A percentile compares a stretch with the other conserved stretches of the same genome.
These are phyloP conservation scores for Cantharis rufa DNA, from an alignment of 2,888 invertebrate genomes.

Conservation along the genomic window DNA sequence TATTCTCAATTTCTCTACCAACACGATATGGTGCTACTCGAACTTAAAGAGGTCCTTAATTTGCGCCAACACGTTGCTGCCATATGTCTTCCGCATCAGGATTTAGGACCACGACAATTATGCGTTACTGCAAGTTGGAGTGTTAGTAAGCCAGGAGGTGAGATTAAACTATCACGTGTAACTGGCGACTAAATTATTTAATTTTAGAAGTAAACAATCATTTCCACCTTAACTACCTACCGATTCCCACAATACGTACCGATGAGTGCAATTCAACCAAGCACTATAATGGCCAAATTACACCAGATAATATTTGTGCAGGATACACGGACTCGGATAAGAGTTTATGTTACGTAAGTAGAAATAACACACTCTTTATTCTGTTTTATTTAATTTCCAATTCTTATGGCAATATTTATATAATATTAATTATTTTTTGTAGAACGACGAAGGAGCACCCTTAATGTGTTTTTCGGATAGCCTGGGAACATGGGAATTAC, in stretches of 20 bases:
- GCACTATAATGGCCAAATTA: slow-evolving; percentile 64
- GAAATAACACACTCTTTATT: background rate
- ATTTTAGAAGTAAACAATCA: slow-evolving; percentile 55
- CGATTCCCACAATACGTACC: slow-evolving; percentile 60
- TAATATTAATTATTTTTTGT: slow-evolving; percentile 34
- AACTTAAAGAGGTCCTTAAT: slow-evolving; percentile 58
- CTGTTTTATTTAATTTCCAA: background rate
- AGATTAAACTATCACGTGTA: background rate
- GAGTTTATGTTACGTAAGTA: slow-evolving; percentile 65
- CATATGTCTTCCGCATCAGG: slow-evolving; percentile 60
- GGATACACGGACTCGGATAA: slow-evolving; percentile 61
- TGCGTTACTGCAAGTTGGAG: slow-evolving; percentile 67
- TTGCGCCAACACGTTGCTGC: slow-evolving; percentile 61
- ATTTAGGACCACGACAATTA: slow-evolving; percentile 57
- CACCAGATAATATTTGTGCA: slow-evolving; percentile 64
- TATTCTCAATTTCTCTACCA: slow-evolving; percentile 62
- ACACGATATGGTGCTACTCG: slow-evolving; percentile 63
- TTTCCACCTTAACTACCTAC: slow-evolving; percentile 60
- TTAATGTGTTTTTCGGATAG: slow-evolving; percentile 63
- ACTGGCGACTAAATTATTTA: background rate
- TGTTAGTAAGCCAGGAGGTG: slow-evolving; percentile 58
- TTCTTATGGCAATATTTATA: background rate
- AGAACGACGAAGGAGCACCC: slow-evolving; percentile 71
- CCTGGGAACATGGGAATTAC: slow-evolving; percentile 62
- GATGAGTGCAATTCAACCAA: slow-evolving; percentile 65